Evolutionary conservation across 2,797 vertebrate genomes (phyloP).

Genomic region (Fratercula arctica): DNA sequence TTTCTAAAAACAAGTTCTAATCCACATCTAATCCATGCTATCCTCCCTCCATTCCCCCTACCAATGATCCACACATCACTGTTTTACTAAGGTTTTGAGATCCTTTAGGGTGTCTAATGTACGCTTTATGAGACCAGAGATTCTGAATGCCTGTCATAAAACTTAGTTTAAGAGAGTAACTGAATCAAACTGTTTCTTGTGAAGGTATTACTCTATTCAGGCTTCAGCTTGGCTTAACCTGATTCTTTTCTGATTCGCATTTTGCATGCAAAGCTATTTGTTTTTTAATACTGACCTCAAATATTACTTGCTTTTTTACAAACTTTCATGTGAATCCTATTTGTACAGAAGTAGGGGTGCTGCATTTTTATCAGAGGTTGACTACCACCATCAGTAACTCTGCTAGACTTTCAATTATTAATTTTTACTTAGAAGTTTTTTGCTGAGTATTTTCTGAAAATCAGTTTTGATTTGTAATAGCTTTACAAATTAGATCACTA

Average conservation of each 20-base stretch:
- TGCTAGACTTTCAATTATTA: background rate
- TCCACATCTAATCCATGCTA: slow-evolving; percentile 54
- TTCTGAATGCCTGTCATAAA: background rate
- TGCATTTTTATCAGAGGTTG: background rate
- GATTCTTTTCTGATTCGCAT: background rate
- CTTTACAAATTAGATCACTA: background rate
- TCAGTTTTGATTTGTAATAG: background rate
- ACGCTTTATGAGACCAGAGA: background rate
- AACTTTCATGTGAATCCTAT: background rate
- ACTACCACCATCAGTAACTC: background rate
- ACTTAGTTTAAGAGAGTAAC: background rate
- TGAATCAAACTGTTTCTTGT: slow-evolving; percentile 11
- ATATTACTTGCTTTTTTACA: background rate
- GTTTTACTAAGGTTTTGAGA: background rate
- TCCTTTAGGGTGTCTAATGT: background rate
- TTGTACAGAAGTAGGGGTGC: background rate
- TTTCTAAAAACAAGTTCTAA: slow-evolving; percentile 62
- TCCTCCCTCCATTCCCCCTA: background rate
- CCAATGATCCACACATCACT: background rate
- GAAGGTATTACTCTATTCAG: background rate
- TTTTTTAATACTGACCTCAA: background rate
- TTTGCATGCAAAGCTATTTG: background rate
- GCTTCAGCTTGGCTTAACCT: background rate
- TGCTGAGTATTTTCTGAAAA: background rate
- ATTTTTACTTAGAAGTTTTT: background rate